phyloP scores from a whole-genome alignment of 2,888 invertebrate genomes.

The Troides aeacus region DNA sequence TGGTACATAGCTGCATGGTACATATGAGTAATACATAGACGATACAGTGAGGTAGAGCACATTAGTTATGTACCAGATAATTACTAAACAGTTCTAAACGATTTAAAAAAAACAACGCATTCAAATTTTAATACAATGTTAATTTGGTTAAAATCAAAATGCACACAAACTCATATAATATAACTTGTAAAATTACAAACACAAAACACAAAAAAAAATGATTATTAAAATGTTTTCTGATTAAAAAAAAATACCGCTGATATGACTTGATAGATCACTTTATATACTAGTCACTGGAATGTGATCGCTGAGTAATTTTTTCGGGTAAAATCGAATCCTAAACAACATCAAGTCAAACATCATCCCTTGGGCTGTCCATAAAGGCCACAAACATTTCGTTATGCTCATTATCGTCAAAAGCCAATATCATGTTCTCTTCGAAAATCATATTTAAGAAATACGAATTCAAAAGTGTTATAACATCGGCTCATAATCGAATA shows the following conservation, averaged over 20 bases:
- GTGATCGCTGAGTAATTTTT: conserved; percentile 34
- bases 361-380: conserved; percentile 50
- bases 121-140: conserved; percentile 76
- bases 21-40: conserved; percentile 7
- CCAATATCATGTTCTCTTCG: conserved; percentile 44
- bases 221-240: conserved; percentile 69
- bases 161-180: conserved; percentile 47
- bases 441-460: conserved; percentile 70
- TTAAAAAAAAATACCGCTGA: conserved; percentile 58
- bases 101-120: conserved; percentile 57
- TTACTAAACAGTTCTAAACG: conserved; percentile 46
- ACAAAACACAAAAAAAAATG: conserved; percentile 53
- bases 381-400: conserved; percentile 45
- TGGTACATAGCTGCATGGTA: conserved; percentile 68
- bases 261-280: conserved; percentile 36
- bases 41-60: conserved; percentile 35
- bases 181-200: conserved; percentile 58
- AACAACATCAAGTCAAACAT: conserved; percentile 67
- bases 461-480: conserved; percentile 52
- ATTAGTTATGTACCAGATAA: conserved; percentile 65
- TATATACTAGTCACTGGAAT: conserved; percentile 26
- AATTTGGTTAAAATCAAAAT: conserved; percentile 78
- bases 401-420: conserved; percentile 54
- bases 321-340: conserved; percentile 51
- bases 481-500: conserved; percentile 42